phyloP scores from a whole-genome alignment of 2,888 invertebrate genomes.

The Torymus auratus region DNA sequence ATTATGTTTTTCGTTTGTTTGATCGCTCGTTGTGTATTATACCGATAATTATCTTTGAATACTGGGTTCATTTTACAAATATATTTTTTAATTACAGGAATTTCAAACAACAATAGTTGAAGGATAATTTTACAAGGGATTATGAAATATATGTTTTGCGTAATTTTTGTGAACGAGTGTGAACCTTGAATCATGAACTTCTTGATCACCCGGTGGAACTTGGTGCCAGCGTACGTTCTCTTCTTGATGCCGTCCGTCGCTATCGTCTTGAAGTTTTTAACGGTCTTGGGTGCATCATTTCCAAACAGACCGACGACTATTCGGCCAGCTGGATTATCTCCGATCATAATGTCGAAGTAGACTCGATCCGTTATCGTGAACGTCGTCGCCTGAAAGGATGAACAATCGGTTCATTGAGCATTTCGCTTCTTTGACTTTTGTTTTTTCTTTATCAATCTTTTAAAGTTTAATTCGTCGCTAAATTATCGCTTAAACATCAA shows the following conservation, averaged over 20 bases:
- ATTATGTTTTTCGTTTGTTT: not conserved
- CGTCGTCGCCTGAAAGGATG: constrained; percentile 78
- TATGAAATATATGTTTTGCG: too few species aligned
- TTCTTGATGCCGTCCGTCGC: constrained; percentile 87
- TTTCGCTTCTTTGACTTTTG: too few species aligned
- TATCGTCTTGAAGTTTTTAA: constrained; percentile 90
- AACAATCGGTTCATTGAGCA: too few species aligned
- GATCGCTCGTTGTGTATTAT: too few species aligned
- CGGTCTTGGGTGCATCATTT: constrained; percentile 89
- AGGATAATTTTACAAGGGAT: too few species aligned
- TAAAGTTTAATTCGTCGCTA: too few species aligned
- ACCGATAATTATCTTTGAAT: not conserved
- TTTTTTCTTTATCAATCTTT: too few species aligned
- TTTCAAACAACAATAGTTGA: too few species aligned
- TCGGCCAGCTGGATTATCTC: constrained; percentile 84
- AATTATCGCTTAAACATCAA: too few species aligned
- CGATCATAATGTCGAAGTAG: constrained; percentile 88
- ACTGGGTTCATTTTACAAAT: not conserved
- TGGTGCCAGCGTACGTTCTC: constrained; percentile 86
- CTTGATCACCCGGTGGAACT: constrained; percentile 91
- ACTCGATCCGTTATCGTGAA: constrained; percentile 88
- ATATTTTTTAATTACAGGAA: too few species aligned
- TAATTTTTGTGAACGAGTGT: too few species aligned
- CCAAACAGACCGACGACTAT: constrained; percentile 94
- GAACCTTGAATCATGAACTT: constrained; percentile 95